These are phyloP conservation scores for Aphelenchoides besseyi DNA, from an alignment of 1,140 invertebrate species.

Conservation along the genomic window DNA sequence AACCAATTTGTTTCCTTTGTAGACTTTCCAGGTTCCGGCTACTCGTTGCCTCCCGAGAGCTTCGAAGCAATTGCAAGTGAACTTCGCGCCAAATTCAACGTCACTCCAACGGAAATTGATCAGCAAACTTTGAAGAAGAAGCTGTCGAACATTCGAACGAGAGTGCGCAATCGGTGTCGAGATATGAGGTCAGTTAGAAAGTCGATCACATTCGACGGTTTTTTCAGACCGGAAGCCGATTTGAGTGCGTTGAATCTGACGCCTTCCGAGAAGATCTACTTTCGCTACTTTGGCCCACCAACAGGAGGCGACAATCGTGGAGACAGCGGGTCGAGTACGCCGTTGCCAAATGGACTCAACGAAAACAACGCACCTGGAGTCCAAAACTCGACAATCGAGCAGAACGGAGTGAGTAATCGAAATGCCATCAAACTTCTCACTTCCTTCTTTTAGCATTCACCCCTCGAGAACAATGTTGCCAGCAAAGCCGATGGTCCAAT, in stretches of 20 bases:
- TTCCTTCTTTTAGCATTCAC: constrained; percentile 4
- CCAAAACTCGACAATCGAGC: constrained; percentile 4
- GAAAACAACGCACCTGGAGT: not conserved
- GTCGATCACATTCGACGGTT: not conserved
- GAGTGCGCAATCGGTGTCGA: constrained; percentile 14
- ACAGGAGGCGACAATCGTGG: not conserved
- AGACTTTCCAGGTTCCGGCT: constrained; percentile 19
- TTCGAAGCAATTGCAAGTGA: constrained; percentile 22
- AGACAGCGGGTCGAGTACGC: not conserved
- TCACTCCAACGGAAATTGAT: constrained; percentile 16
- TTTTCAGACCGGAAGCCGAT: constrained; percentile 16
- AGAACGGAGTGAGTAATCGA: constrained; percentile 13
- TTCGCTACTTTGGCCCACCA: constrained; percentile 16
- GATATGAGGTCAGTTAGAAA: constrained; percentile 14
- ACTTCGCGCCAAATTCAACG: constrained; percentile 22
- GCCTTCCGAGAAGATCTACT: constrained; percentile 21
- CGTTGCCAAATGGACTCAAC: constrained; percentile 2
- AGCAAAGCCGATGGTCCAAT: not conserved
- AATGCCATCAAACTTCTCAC: not conserved
- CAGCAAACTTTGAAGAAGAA: constrained; percentile 21
- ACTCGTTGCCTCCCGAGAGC: constrained; percentile 19
- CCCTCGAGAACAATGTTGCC: not conserved
- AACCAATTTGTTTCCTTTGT: not conserved
- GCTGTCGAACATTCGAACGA: constrained; percentile 18
- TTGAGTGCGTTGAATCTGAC: constrained; percentile 8